These are phyloP conservation scores for Bursaphelenchus okinawaensis DNA, from an alignment of 2,888 invertebrate species.

Conservation along the genomic window DNA sequence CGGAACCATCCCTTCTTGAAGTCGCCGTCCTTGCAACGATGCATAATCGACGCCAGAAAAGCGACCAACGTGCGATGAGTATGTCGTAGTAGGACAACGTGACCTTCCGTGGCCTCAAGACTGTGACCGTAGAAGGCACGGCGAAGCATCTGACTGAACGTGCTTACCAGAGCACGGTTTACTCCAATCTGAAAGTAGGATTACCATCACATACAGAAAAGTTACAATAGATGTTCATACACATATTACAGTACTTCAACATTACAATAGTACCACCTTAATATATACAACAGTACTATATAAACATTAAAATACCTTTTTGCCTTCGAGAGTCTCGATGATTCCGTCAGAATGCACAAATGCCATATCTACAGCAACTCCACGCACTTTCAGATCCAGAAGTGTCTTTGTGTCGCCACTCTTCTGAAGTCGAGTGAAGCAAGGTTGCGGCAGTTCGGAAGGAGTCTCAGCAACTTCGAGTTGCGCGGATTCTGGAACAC, in stretches of 20 bases:
- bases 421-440: no score
- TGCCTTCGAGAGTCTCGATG: background rate
- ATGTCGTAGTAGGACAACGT: background rate
- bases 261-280: no score
- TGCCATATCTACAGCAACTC: background rate
- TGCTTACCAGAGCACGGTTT: background rate
- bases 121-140: background rate
- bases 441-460: background rate
- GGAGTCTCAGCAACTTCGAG: background rate
- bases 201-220: background rate
- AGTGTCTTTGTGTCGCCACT: background rate
- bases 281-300: no score
- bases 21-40: background rate
- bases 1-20: background rate
- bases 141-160: background rate
- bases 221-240: no score
- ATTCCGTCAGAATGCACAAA: background rate
- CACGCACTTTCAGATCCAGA: background rate
- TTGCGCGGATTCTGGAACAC: background rate
- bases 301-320: background rate
- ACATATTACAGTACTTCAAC: no score
- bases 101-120: background rate
- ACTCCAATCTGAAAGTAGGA: background rate
- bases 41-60: background rate
- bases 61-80: background rate